Evolutionary conservation across 2,888 invertebrate species (phyloP).

Genomic region (Artemia sinica): DNA sequence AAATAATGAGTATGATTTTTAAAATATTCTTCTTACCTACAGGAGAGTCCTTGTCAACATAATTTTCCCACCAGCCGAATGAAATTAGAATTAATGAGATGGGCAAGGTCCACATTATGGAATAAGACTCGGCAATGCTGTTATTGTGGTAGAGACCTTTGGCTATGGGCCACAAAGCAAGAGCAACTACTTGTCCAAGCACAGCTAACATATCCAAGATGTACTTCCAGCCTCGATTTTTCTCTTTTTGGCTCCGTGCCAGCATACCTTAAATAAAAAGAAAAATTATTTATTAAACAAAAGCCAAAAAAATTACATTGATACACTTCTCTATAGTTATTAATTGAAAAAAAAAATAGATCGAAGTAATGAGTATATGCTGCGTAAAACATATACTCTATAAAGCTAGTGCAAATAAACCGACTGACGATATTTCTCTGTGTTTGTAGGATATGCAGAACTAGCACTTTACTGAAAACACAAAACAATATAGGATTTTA

Average conservation of each 20-base stretch:
- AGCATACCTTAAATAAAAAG: constrained; percentile 23
- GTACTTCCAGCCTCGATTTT: constrained; percentile 34
- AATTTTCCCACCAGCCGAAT: constrained; percentile 71
- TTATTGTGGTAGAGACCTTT: constrained; percentile 27
- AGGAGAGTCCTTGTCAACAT: constrained; percentile 33
- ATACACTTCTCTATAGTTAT: no score
- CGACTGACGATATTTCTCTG: no score
- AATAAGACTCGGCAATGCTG: constrained; percentile 26
- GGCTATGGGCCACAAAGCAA: constrained; percentile 48
- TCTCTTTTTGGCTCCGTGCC: constrained; percentile 33
- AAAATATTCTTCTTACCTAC: constrained; percentile 24
- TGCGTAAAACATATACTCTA: no score
- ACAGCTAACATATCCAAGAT: constrained; percentile 43
- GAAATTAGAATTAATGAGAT: constrained; percentile 49
- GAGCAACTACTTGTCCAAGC: constrained; percentile 45
- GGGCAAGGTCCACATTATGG: constrained; percentile 42
- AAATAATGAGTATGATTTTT: no score
- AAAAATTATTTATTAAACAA: no score
- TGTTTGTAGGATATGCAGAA: no score
- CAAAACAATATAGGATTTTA: no score
- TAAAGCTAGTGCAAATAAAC: no score
- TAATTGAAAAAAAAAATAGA: no score
- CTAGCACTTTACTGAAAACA: no score
- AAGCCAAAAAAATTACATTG: neutral
- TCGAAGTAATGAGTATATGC: no score